Percentiles rank a stretch among this genome's conserved stretches.
phyloP scores from a whole-genome alignment of 2,888 invertebrate species.

The Cryptus viduatorius region DNA sequence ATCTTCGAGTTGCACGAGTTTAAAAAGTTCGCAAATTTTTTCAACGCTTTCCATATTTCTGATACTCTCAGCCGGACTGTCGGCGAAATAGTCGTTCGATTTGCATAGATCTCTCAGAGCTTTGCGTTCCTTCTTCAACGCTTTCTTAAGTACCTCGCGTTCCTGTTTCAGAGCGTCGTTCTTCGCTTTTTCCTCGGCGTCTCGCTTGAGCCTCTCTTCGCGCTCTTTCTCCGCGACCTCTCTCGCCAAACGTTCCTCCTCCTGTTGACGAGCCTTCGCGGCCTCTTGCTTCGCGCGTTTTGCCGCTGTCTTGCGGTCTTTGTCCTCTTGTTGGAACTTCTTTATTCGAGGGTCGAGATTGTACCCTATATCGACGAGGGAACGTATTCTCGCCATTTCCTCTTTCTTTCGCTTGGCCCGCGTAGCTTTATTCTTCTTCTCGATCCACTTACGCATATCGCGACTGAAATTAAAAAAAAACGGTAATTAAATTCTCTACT shows the following conservation, averaged over 20 bases:
- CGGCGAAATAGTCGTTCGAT: constrained; percentile 92
- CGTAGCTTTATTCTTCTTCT: constrained; percentile 98
- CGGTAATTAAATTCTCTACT: neutral
- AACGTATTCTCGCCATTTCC: constrained; percentile 96
- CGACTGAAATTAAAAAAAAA: constrained; percentile 85
- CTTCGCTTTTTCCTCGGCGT: constrained; percentile 93
- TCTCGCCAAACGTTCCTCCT: constrained; percentile 91
- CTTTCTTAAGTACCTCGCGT: constrained; percentile 93
- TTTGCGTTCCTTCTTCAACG: constrained; percentile 95
- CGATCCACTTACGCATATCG: constrained; percentile 98
- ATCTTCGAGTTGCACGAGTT: constrained; percentile 90
- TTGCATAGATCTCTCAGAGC: constrained; percentile 92
- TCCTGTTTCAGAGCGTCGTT: constrained; percentile 94
- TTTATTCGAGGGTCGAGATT: constrained; percentile 96
- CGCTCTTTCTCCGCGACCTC: constrained; percentile 88
- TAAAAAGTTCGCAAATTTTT: constrained; percentile 94
- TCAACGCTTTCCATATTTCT: constrained; percentile 96
- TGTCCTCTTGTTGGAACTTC: constrained; percentile 97
- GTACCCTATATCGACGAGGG: constrained; percentile 97
- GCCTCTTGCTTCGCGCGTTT: constrained; percentile 95
- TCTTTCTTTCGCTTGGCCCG: constrained; percentile 98
- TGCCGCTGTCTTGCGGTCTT: constrained; percentile 94
- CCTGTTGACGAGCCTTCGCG: constrained; percentile 92
- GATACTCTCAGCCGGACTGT: constrained; percentile 90
- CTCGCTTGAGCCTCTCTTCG: constrained; percentile 91